These are phyloP conservation scores for Channa striata DNA, from an alignment of 2,797 vertebrate genomes.

Conservation along the genomic window DNA sequence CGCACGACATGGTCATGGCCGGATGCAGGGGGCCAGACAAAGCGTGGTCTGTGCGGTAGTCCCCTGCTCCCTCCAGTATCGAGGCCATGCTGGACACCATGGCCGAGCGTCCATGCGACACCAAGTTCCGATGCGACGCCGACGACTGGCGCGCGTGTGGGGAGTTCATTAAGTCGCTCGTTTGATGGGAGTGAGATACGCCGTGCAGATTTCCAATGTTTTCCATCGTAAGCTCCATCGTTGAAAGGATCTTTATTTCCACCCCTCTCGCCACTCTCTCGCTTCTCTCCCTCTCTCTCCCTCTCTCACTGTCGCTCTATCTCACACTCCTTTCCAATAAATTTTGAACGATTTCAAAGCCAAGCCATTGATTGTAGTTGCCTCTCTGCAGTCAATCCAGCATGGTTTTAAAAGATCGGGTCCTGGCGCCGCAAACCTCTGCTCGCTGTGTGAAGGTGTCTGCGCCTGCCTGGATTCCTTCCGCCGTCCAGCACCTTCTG, in stretches of 20 bases:
- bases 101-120: conserved; percentile 91
- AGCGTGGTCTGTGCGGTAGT: conserved; percentile 89
- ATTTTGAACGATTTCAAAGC: conserved; percentile 89
- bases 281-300: conserved; percentile 67
- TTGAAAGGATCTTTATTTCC: conserved; percentile 83
- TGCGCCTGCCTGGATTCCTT: conserved; percentile 73
- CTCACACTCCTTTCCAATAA: conserved; percentile 87
- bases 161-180: conserved; percentile 93
- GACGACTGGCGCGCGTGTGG: conserved; percentile 89
- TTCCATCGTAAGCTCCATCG: conserved; percentile 98
- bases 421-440: conserved; percentile 67
- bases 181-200: conserved; percentile 91
- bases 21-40: conserved; percentile 90
- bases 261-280: conserved; percentile 78
- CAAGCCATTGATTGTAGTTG: conserved; percentile 87
- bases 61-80: conserved; percentile 92
- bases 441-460: conserved; percentile 73
- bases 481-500: conserved; percentile 75
- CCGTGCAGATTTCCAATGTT: conserved; percentile 95
- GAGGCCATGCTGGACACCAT: conserved; percentile 97
- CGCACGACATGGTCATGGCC: conserved; percentile 97
- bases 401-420: conserved; percentile 83
- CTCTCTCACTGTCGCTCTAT: conserved; percentile 74
- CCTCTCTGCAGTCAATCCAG: conserved; percentile 86
- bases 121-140: conserved; percentile 92